phyloP scores from a whole-genome alignment of 2,888 invertebrate genomes.

The Eristalis arbustorum region DNA sequence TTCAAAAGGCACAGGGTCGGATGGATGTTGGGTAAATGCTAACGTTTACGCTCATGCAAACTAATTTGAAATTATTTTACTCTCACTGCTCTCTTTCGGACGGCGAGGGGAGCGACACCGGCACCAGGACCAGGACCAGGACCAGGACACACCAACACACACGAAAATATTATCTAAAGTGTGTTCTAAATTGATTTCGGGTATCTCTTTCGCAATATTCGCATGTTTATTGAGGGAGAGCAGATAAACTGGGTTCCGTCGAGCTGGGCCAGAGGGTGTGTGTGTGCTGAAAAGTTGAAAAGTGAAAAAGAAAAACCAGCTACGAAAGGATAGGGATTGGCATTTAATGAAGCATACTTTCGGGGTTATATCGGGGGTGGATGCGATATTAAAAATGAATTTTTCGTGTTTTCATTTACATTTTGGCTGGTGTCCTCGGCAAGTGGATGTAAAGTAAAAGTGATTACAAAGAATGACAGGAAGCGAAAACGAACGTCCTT shows the following conservation, averaged over 20 bases:
- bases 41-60: constrained; percentile 39
- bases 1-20: constrained; percentile 11
- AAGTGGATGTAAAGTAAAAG: constrained; percentile 31
- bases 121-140: background rate
- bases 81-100: constrained; percentile 11
- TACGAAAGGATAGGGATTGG: constrained; percentile 34
- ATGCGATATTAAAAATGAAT: constrained; percentile 61
- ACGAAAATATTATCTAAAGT: constrained; percentile 43
- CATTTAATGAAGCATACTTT: constrained; percentile 65
- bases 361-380: constrained; percentile 55
- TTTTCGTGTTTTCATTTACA: constrained; percentile 57
- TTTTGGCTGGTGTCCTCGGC: constrained; percentile 22
- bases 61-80: constrained; percentile 62
- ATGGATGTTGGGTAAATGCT: constrained; percentile 25
- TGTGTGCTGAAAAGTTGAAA: background rate
- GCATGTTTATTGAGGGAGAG: constrained; percentile 54
- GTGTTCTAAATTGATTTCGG: constrained; percentile 64
- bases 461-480: constrained; percentile 25
- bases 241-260: constrained; percentile 30
- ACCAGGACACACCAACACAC: background rate
- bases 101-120: background rate
- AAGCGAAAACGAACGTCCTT: constrained; percentile 15
- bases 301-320: background rate
- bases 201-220: constrained; percentile 46
- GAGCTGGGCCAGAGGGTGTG: background rate